phyloP scores from a whole-genome alignment of 2,888 invertebrate genomes.

The Alitta virens region DNA sequence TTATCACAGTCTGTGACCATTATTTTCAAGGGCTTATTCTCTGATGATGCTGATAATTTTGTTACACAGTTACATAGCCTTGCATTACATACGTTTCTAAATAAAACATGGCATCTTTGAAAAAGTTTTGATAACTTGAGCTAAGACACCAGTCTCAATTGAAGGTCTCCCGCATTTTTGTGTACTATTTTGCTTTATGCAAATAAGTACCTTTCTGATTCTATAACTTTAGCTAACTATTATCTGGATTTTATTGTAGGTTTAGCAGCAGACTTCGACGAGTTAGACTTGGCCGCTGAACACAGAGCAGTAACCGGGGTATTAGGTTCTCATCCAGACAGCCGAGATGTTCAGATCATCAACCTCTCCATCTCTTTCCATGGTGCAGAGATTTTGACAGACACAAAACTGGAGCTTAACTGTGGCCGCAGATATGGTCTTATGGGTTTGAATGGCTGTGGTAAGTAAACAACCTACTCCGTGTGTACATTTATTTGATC shows the following conservation, averaged over 20 bases:
- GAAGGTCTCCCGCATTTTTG: neutral
- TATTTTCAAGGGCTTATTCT: neutral
- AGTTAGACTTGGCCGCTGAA: conserved; percentile 82
- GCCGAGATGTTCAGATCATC: conserved; percentile 93
- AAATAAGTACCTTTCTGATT: neutral
- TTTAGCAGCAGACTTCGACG: conserved; percentile 79
- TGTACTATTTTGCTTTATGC: neutral
- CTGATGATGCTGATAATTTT: too few relatives aligned
- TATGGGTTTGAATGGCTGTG: conserved; percentile 95
- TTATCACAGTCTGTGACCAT: too few relatives aligned
- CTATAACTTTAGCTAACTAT: neutral
- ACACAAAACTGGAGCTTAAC: conserved; percentile 94
- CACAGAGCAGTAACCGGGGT: conserved; percentile 72
- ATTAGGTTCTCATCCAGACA: conserved; percentile 89
- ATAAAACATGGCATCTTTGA: too few relatives aligned
- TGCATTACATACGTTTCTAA: too few relatives aligned
- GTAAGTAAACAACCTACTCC: conserved; percentile 70
- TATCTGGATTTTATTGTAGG: conserved; percentile 53
- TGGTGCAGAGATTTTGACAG: conserved; percentile 91
- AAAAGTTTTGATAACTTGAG: too few relatives aligned
- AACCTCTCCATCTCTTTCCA: conserved; percentile 97
- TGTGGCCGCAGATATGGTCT: conserved; percentile 95
- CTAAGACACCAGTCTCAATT: too few relatives aligned
- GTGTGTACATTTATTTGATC: neutral
- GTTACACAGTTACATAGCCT: too few relatives aligned